Evolutionary conservation across 2,113 vertebrate genomes (phyloP).

Genomic region (Gasterosteus nipponicus): DNA sequence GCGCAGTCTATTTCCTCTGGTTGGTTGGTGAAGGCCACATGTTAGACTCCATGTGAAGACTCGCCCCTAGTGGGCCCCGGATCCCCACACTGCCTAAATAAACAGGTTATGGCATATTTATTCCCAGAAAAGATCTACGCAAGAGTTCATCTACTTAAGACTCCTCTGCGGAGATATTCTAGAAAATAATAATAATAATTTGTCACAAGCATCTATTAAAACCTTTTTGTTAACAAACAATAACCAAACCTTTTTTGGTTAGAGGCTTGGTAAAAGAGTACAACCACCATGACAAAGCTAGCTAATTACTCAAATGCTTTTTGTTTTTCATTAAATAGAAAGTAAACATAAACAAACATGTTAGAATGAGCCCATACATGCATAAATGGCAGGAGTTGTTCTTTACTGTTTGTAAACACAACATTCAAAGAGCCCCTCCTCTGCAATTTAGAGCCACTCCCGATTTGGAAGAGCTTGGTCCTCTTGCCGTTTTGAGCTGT

Average conservation of each 20-base stretch:
- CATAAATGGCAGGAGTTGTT: neutral
- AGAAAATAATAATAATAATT: too few relatives aligned
- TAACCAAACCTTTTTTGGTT: neutral
- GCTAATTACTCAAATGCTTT: neutral
- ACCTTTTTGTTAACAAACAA: too few relatives aligned
- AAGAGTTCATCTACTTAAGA: too few relatives aligned
- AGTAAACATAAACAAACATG: neutral
- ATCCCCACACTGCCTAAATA: slow-evolving; percentile 17
- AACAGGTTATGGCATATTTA: neutral
- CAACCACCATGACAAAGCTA: neutral
- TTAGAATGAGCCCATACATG: neutral
- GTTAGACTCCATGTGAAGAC: neutral
- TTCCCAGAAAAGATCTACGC: neutral
- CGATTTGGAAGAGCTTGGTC: neutral
- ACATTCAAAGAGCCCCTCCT: neutral
- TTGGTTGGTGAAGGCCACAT: slow-evolving; percentile 36
- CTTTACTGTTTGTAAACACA: neutral
- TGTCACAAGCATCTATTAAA: too few relatives aligned
- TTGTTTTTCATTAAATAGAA: neutral
- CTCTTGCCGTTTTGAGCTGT: neutral
- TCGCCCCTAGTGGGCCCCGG: slow-evolving; percentile 15
- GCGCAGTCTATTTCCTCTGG: slow-evolving; percentile 30
- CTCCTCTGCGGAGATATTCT: neutral
- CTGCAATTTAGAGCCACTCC: neutral
- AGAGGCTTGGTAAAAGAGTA: neutral